Base-by-base conservation (phyloP, 2,113 vertebrate genomes). In the Hystrix brachyura region DNA sequence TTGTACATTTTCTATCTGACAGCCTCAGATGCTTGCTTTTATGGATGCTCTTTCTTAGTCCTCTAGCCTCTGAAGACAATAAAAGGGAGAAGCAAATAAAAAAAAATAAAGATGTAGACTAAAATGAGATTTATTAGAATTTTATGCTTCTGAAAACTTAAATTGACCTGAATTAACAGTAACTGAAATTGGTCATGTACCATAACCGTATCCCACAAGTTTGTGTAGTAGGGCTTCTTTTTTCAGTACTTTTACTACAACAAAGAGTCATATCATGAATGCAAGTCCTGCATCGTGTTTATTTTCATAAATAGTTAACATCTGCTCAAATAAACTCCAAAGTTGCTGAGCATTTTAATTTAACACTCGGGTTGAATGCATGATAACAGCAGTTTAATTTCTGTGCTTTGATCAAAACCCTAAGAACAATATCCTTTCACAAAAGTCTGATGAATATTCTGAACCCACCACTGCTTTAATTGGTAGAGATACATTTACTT, bases 371-470 rank as follows among this genome's bases (percentile, higher is more conserved):
- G 91, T 96, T 98, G 97, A 97, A 97, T 98, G 90, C 53, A 95
- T 94, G 87, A 65, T 96, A 98, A 97, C 29, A 82, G 93, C 65
- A 94, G 23, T 97, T 98, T 97, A 97, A 98, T 97, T 91, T 98
- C 82, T 97, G 0, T 98, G 88, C 97, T 98, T 98, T 98, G 95
- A 97, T 98, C 97, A 98, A 98, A 98, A 93, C 69, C 34, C 92
- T 98, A 97, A 87, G 94, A 97, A 98, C 94, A 98, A 93, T 84
- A 94, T 74, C 94, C 55, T 96, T 97, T 98, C 76, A 83, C 94
- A 95, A 53, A 94, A 98, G 34, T 98, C 90, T 98, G 96, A 98
- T 98, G 97, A 98, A 97, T 96, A 96, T 96, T 97, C 94, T 94
- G 97, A 97, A 97, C 62, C 80, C 87, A 93, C 95, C 94, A 79